Base-by-base conservation (phyloP, 2,888 invertebrate species). In the Epistrophe eligans region DNA sequence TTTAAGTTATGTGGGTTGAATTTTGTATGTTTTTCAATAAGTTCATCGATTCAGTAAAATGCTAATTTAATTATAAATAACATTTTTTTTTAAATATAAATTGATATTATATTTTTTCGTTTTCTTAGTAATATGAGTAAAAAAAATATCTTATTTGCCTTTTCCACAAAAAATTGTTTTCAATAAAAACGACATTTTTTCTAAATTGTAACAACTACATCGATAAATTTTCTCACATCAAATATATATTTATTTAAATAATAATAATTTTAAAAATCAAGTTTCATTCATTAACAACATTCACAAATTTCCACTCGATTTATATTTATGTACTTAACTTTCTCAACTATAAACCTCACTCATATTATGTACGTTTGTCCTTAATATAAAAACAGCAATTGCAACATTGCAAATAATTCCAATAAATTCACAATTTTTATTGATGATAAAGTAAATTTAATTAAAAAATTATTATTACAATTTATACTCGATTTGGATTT, bases 351-450 rank as follows among this genome's bases (percentile, higher is more conserved):
- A 48, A n/a, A n/a, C n/a, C 4, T 48, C 48, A 48, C 45, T 48
- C 8, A 35, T 35, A 35, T n/a, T n/a, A n/a, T n/a, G n/a, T 10
- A 45, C 43, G 13, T 13, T 0, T 4, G 43, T 15, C 6, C n/a
- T 45, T 45, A 45, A 45, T 7, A 24, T 24, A 24, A 48, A n/a
- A 48, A 48, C 8, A 50, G 50, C 13, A 58, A 11, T 43, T 62
- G 43, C 62, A 62, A 40, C 19, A 19, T 60, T 38, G 58, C 38
- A 19, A 19, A 40, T 40, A 7, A 43, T 43, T 43, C 62, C 24
- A 62, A 40, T 62, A 62, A 62, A 62, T 13, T 43, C 62, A 43
- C 24, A 24, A n/a, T 9, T 5, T 62, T 62, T 62, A 62, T 62
- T 43, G 19, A 62, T 43, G 13, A n/a, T 43, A 28, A 62, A 40